phyloP scores from a whole-genome alignment of 2,888 invertebrate species.

The Ennomos fuscantarius region DNA sequence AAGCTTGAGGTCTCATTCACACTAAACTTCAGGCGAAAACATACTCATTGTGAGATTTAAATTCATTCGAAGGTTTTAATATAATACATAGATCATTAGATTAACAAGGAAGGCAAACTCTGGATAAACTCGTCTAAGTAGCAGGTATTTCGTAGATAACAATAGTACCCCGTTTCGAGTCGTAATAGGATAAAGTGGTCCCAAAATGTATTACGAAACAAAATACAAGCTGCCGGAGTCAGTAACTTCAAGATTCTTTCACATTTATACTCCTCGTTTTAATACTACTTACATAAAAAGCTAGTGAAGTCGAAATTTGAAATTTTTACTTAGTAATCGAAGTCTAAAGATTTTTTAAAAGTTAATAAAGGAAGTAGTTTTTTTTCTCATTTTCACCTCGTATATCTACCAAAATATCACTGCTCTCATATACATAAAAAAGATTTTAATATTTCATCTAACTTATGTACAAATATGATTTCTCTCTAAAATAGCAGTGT shows the following conservation, averaged over 20 bases:
- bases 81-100: constrained; percentile 28
- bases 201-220: constrained; percentile 83
- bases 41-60: constrained; percentile 31
- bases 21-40: constrained; percentile 71
- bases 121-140: constrained; percentile 33
- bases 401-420: constrained; percentile 77
- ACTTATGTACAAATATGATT: constrained; percentile 72
- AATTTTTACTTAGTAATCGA: constrained; percentile 52
- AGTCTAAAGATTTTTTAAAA: constrained; percentile 62
- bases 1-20: constrained; percentile 71
- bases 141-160: constrained; percentile 44
- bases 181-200: constrained; percentile 73
- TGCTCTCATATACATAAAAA: constrained; percentile 73
- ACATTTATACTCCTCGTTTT: constrained; percentile 50
- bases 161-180: constrained; percentile 49
- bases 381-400: constrained; percentile 61
- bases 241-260: constrained; percentile 48
- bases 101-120: constrained; percentile 40
- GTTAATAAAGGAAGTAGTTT: constrained; percentile 51
- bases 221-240: constrained; percentile 66
- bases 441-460: constrained; percentile 55
- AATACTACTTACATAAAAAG: constrained; percentile 70
- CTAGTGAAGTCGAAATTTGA: constrained; percentile 57
- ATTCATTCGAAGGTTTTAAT: constrained; percentile 37
- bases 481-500: constrained; percentile 68